These are phyloP conservation scores for Heliconius nattereri DNA, from an alignment of 1,140 invertebrate species.

Conservation along the genomic window DNA sequence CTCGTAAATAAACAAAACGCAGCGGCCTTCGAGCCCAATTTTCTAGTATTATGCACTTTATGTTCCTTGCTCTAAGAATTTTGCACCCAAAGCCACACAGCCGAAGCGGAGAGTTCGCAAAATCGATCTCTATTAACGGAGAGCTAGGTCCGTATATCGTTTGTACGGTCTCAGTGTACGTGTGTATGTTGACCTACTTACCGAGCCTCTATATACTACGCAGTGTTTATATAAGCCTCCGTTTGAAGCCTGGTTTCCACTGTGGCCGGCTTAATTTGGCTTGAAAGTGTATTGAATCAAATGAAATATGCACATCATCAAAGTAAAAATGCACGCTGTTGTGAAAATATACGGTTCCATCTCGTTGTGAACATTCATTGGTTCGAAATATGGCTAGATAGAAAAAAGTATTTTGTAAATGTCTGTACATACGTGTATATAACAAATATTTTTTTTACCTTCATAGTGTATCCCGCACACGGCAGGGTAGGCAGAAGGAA, in stretches of 20 bases:
- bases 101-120: background rate
- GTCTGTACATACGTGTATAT: background rate
- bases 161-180: background rate
- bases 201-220: slow-evolving; percentile 19
- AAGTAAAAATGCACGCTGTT: slow-evolving; percentile 11
- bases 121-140: background rate
- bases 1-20: slow-evolving; percentile 24
- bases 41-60: slow-evolving; percentile 39
- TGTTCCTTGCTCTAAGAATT: slow-evolving; percentile 35
- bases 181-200: slow-evolving; percentile 18
- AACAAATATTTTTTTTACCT: background rate
- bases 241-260: slow-evolving; percentile 24
- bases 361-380: background rate
- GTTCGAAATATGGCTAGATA: background rate
- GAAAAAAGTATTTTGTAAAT: background rate
- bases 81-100: background rate
- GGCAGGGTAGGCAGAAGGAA: no score
- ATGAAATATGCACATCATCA: slow-evolving; percentile 15
- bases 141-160: slow-evolving; percentile 3
- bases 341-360: background rate
- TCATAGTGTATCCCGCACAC: no score
- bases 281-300: slow-evolving; percentile 18
- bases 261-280: slow-evolving; percentile 20
- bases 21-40: slow-evolving; percentile 27
- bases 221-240: slow-evolving; percentile 31